Percentiles rank a stretch among this genome's conserved stretches.
Conservation (phyloP, 2,888 invertebrate genomes). For the Megamerina dolium region DNA sequence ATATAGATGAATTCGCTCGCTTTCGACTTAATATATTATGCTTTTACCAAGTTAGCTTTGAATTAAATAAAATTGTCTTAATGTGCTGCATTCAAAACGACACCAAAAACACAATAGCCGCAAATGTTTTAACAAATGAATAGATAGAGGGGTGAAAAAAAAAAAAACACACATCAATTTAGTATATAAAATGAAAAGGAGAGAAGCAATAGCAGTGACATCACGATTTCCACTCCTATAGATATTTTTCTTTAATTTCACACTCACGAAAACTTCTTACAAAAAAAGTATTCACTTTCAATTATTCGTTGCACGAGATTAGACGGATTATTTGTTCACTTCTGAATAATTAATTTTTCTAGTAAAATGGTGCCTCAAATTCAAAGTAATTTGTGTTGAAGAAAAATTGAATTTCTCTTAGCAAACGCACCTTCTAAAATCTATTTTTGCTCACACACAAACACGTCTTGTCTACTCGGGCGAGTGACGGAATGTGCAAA, state of each 20-base stretch:
- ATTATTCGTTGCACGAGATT: conserved; percentile 2
- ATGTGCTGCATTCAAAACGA: no score
- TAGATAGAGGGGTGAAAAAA: neutral
- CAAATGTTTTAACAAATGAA: neutral
- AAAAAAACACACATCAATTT: conserved; percentile 14
- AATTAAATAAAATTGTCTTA: conserved; percentile 16
- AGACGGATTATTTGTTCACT: conserved; percentile 9
- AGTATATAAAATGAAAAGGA: no score
- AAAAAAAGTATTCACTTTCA: neutral
- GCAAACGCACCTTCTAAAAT: no score
- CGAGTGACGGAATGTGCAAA: conserved; percentile 35
- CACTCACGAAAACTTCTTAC: neutral
- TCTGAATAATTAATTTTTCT: no score
- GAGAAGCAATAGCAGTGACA: conserved; percentile 22
- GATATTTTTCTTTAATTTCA: conserved; percentile 5
- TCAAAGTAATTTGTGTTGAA: conserved; percentile 9
- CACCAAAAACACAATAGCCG: no score
- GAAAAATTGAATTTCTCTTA: conserved; percentile 5
- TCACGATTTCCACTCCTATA: conserved; percentile 24
- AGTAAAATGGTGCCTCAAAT: no score
- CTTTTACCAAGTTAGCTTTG: no score
- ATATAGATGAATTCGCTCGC: no score
- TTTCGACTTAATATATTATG: no score
- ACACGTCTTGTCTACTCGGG: conserved; percentile 24
- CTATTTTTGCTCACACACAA: conserved; percentile 6